Percentiles rank a stretch among this genome's conserved stretches.
Evolutionary conservation across 2,888 invertebrate genomes (phyloP).

Genomic region (Schizotus pectinicornis): DNA sequence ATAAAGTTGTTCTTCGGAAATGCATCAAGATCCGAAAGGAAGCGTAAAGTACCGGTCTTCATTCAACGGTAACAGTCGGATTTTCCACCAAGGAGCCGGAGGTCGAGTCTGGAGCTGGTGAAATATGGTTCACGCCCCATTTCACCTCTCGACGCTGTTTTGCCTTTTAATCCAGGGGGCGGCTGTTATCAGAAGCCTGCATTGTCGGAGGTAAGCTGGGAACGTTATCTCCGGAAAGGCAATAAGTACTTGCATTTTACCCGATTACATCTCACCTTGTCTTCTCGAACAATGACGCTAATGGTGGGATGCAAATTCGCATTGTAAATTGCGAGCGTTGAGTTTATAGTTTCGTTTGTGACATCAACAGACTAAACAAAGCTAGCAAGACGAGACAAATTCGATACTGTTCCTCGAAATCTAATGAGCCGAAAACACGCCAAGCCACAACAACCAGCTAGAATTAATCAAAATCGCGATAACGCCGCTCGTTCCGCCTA

Average conservation of each 20-base stretch:
- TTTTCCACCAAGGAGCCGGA: conserved; percentile 38
- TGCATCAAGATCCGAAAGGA: neutral
- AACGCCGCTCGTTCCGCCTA: no score
- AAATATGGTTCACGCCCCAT: conserved; percentile 49
- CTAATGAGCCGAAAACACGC: conserved; percentile 15
- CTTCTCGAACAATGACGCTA: conserved; percentile 24
- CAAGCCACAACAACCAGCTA: no score
- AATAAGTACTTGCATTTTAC: conserved; percentile 33
- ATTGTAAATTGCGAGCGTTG: conserved; percentile 16
- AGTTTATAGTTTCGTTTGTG: conserved; percentile 22
- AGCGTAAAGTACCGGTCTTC: conserved; percentile 9
- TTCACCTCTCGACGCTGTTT: conserved; percentile 47
- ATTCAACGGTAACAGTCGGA: conserved; percentile 35
- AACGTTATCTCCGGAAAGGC: conserved; percentile 26
- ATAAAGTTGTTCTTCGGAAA: no score
- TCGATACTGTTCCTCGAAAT: conserved; percentile 11
- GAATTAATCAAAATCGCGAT: no score
- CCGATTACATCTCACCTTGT: conserved; percentile 31
- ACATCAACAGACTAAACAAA: conserved; percentile 12
- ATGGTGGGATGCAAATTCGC: conserved; percentile 27
- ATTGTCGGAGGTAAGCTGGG: conserved; percentile 24
- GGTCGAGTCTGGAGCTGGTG: conserved; percentile 36
- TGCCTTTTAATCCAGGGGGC: conserved; percentile 40
- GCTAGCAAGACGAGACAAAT: conserved; percentile 13
- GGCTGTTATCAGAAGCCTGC: conserved; percentile 27